A percentile compares a stretch with the other conserved stretches of the same genome.
Evolutionary conservation across 2,797 vertebrate species (phyloP).

Genomic region (Rhinatrema bivittatum): DNA sequence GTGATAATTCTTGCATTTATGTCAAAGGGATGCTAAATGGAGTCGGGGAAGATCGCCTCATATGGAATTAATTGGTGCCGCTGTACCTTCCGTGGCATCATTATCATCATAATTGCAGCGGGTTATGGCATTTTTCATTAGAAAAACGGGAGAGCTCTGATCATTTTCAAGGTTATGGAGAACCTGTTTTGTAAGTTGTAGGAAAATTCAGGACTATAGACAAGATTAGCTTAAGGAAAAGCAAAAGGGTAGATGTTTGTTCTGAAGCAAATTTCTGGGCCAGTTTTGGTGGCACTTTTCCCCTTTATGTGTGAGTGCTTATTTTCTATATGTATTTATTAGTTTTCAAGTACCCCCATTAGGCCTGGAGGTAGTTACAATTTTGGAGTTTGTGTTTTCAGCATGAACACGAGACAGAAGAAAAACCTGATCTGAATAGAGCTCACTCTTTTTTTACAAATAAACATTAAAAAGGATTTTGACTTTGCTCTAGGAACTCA

Average conservation of each 20-base stretch:
- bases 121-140: background rate
- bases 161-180: constrained; percentile 21
- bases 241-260: background rate
- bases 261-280: too few species aligned
- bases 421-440: too few species aligned
- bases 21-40: background rate
- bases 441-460: too few species aligned
- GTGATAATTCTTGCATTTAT: constrained; percentile 27
- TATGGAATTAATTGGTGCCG: background rate
- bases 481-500: too few species aligned
- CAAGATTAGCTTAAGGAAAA: constrained; percentile 4
- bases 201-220: constrained; percentile 8
- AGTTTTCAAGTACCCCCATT: too few species aligned
- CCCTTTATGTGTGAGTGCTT: too few species aligned
- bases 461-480: too few species aligned
- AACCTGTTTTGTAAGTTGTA: constrained; percentile 11
- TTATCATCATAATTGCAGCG: background rate
- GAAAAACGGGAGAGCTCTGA: background rate
- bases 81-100: background rate
- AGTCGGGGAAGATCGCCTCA: constrained; percentile 8
- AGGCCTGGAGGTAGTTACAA: too few species aligned
- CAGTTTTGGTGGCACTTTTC: too few species aligned
- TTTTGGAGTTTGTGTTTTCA: too few species aligned
- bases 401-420: too few species aligned
- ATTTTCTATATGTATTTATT: too few species aligned